phyloP scores from a whole-genome alignment of 2,888 invertebrate genomes.

The Cheilosia urbana region DNA sequence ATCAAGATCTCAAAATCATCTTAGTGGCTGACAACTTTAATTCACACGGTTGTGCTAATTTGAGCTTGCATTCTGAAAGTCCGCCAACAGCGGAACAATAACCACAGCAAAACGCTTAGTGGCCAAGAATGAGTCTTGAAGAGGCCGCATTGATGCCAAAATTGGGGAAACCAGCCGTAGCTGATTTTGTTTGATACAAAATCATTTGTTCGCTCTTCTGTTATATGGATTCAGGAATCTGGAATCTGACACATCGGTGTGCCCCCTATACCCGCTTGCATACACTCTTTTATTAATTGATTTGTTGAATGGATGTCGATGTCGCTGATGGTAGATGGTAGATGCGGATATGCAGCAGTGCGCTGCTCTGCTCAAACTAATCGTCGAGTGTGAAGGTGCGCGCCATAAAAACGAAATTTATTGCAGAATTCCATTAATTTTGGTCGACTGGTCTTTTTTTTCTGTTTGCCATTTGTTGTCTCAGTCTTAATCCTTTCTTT shows the following conservation, averaged over 20 bases:
- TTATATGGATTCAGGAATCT: slow-evolving; percentile 4
- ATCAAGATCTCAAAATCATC: slow-evolving; percentile 72
- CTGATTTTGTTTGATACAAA: slow-evolving; percentile 29
- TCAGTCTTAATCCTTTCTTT: slow-evolving; percentile 15
- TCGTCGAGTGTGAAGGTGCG: slow-evolving; percentile 56
- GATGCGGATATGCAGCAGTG: slow-evolving; percentile 40
- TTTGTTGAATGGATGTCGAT: slow-evolving; percentile 62
- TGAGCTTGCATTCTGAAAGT: slow-evolving; percentile 53
- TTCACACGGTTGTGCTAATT: slow-evolving; percentile 76
- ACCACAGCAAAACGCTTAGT: slow-evolving; percentile 31
- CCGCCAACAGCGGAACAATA: slow-evolving; percentile 48
- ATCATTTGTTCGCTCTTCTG: not conserved
- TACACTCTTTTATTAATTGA: slow-evolving; percentile 63
- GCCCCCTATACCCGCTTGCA: slow-evolving; percentile 1
- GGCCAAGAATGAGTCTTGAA: slow-evolving; percentile 29
- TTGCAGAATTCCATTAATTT: slow-evolving; percentile 83
- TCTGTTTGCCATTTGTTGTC: not conserved
- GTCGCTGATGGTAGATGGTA: slow-evolving; percentile 8
- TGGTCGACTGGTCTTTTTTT: slow-evolving; percentile 70
- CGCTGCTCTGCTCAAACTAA: slow-evolving; percentile 35
- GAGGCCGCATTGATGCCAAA: not conserved
- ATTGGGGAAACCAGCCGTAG: slow-evolving; percentile 5
- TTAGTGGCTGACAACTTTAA: slow-evolving; percentile 68
- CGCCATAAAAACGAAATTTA: slow-evolving; percentile 82
- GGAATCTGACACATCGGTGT: slow-evolving; percentile 64